phyloP scores from a whole-genome alignment of 2,113 vertebrate species.

The Peucedramus taeniatus region DNA sequence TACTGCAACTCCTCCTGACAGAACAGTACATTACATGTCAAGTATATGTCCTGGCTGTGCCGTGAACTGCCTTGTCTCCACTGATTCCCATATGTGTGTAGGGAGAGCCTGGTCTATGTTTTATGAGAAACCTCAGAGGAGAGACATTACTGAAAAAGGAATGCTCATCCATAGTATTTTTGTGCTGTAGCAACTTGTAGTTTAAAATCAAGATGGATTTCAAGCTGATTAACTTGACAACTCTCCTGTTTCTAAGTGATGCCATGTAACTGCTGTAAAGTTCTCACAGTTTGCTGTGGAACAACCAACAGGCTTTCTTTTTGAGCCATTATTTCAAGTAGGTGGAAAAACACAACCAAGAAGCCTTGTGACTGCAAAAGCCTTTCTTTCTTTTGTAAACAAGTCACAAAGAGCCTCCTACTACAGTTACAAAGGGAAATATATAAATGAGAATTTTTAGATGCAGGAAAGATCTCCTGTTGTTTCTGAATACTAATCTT shows the following conservation, averaged over 20 bases:
- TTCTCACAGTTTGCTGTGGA: not conserved
- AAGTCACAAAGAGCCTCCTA: not conserved
- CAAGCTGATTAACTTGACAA: not conserved
- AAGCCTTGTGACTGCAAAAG: not conserved
- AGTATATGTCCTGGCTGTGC: not conserved
- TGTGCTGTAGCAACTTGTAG: not conserved
- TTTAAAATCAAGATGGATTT: not conserved
- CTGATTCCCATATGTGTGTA: not conserved
- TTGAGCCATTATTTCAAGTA: not conserved
- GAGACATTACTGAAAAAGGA: not conserved
- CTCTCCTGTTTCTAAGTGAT: not conserved
- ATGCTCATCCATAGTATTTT: not conserved
- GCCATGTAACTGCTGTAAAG: not conserved
- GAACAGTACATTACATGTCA: not conserved
- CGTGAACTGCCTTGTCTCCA: not conserved
- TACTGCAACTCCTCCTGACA: not conserved
- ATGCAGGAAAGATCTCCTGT: not conserved
- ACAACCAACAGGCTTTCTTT: not conserved
- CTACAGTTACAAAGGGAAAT: not conserved
- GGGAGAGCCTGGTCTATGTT: not conserved
- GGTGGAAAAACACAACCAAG: not conserved
- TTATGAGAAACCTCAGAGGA: not conserved
- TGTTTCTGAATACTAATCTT: not conserved
- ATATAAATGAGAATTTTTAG: not conserved
- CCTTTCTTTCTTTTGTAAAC: not conserved